Evolutionary conservation across 2,888 invertebrate genomes (phyloP), one percentile per base, ranked within the genome.

Genomic region (Glaucopsyche alexis): DNA sequence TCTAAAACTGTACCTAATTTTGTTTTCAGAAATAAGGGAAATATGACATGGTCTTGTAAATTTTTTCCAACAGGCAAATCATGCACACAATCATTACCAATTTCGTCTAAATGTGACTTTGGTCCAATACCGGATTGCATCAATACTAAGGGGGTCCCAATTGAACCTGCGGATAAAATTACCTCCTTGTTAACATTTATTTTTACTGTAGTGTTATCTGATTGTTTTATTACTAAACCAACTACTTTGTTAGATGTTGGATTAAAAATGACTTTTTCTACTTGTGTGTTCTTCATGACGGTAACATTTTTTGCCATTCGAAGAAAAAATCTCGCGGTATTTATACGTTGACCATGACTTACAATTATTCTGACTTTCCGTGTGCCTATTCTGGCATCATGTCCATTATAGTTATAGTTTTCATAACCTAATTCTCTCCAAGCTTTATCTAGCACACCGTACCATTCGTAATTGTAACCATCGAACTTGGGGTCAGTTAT

Each of bases 101-200:
- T 80, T 9, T 83, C 78, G 47, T 80, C 74, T 1, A 94, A 78
- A 71, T 91, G 87, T 11, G 81, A 76, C 74, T 79, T 83, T 0
- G 92, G 92, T 0, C 94, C 94, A 19, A 94, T 84, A 1, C 94
- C 94, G 8, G 94, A 94, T 29, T 93, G 79, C 87, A 94, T 90
- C 2, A 94, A 82, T 72, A 94, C 81, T 76, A 93, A 89, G 0
- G 94, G 93, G 1, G 94, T 88, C 66, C 88, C 91, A 64, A 94
- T 85, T 8, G 91, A 82, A 8, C 94, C 94, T 6, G 92, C 92
- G 2, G 93, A 91, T 73, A 94, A 74, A 71, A 94, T 88, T 0
- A 94, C 83, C 79, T 94, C 94, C 77, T 90, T 93, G 45, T 77
- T 87, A 7, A 83, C 89, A 5, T 71, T 79, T 1, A 88, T 87